phyloP scores from a whole-genome alignment of 2,797 vertebrate genomes.

The Pogoniulus pusillus region DNA sequence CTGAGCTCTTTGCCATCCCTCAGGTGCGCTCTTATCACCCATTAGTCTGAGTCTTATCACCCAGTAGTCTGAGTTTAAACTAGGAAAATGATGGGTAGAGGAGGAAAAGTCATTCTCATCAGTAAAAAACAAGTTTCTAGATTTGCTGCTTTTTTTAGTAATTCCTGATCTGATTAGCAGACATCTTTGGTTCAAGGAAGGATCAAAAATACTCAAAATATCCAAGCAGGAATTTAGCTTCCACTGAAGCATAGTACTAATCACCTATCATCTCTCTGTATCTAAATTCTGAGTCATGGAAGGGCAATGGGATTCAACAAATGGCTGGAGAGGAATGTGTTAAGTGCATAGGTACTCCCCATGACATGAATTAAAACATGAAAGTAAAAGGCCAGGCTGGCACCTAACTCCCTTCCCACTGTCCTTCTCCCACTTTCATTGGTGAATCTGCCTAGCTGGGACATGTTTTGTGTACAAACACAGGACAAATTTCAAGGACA shows the following conservation, averaged over 20 bases:
- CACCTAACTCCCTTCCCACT: too few relatives aligned
- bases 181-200: neutral
- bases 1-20: too few relatives aligned
- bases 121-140: neutral
- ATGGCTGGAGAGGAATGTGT: neutral
- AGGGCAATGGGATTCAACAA: neutral
- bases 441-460: neutral
- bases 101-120: neutral
- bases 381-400: neutral
- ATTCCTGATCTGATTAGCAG: neutral
- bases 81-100: rapidly evolving
- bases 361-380: neutral
- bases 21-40: too few relatives aligned
- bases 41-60: too few relatives aligned
- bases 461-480: neutral
- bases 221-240: neutral
- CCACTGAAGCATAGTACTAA: neutral
- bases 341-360: neutral
- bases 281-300: neutral
- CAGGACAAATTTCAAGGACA: neutral
- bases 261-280: neutral
- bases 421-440: neutral
- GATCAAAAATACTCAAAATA: neutral
- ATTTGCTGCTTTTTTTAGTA: neutral
- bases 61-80: neutral